Conservation (phyloP, 2,797 vertebrate genomes). For the Eupleurogrammus muticus region DNA sequence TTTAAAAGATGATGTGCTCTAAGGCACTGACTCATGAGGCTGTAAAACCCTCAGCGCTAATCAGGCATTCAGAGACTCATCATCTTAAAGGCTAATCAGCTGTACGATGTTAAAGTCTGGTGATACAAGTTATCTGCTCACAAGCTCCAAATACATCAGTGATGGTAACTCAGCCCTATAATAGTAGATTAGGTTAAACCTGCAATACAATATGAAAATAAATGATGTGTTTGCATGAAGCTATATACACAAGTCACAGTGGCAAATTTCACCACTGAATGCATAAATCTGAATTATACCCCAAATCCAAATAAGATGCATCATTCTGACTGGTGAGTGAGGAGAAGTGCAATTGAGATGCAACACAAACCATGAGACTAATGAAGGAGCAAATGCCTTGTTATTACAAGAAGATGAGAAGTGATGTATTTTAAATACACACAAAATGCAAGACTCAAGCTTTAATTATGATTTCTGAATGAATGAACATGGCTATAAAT, state of each 20-base stretch:
- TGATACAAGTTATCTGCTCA: conserved; percentile 2
- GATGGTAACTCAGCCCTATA: background rate
- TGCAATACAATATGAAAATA: background rate
- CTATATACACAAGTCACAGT: conserved; percentile 3
- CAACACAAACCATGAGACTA: background rate
- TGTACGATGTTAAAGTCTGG: conserved; percentile 36
- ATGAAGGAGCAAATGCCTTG: background rate
- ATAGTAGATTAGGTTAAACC: background rate
- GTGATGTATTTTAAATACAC: background rate
- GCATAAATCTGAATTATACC: background rate
- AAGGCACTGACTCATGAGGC: conserved; percentile 28
- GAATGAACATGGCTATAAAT: background rate
- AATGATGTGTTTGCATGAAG: background rate
- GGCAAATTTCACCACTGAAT: background rate
- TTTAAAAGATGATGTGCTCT: conserved; percentile 47
- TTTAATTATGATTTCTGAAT: background rate
- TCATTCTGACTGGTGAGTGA: background rate
- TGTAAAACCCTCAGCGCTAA: conserved; percentile 49
- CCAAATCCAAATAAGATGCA: background rate
- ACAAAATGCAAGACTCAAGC: background rate
- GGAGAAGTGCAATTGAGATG: background rate
- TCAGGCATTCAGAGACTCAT: conserved; percentile 48
- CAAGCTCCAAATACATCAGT: conserved; percentile 15
- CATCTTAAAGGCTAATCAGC: conserved; percentile 42
- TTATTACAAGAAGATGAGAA: background rate